Percentiles rank a stretch among this genome's conserved stretches.
These are phyloP conservation scores for Hirundo rustica DNA, from an alignment of 2,797 vertebrate species.

Conservation along the genomic window DNA sequence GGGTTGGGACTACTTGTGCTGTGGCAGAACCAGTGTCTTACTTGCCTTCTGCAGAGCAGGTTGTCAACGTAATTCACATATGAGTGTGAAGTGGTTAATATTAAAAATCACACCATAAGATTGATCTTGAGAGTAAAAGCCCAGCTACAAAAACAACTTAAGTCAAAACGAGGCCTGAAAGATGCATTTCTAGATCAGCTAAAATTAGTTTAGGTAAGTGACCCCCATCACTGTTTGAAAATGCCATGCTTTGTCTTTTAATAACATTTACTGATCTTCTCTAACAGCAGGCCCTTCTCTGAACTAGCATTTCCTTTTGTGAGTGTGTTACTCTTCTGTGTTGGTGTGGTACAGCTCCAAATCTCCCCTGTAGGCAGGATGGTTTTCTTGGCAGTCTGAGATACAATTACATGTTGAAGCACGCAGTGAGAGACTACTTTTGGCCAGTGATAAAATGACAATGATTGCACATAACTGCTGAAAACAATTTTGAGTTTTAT, in stretches of 20 bases:
- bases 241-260: not conserved
- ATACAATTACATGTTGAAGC: constrained; percentile 44
- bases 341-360: not conserved
- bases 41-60: not conserved
- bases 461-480: constrained; percentile 72
- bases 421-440: constrained; percentile 48
- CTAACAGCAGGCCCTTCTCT: not conserved
- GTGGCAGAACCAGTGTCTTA: not conserved
- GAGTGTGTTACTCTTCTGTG: not conserved
- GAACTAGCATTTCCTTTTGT: not conserved
- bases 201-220: not conserved
- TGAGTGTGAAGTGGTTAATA: not conserved
- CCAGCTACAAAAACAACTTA: not conserved
- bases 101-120: not conserved
- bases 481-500: constrained; percentile 76
- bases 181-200: not conserved
- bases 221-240: not conserved
- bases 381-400: constrained; percentile 62
- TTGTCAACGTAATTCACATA: not conserved
- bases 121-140: not conserved
- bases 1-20: fast-evolving
- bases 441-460: constrained; percentile 70
- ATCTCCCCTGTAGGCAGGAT: constrained; percentile 12
- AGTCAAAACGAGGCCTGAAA: not conserved
- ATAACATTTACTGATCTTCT: not conserved